Base-by-base conservation (phyloP, 2,888 invertebrate species). In the Mythimna impura region DNA sequence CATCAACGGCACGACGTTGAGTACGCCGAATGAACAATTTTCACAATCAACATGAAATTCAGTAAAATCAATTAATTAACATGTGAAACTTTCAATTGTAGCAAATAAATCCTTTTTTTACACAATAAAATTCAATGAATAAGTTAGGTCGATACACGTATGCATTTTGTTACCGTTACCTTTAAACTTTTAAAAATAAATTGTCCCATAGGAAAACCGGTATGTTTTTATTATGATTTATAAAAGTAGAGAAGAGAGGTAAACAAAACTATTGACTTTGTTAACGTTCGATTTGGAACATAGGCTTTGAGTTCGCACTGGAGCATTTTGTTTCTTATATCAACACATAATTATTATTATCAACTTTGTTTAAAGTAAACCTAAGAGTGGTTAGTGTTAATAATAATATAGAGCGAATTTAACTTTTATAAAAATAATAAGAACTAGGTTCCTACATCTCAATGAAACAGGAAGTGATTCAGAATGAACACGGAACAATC, bases 211-310 rank as follows among this genome's bases (percentile, higher is more conserved):
- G 61, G 58, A 50, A 58, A 54, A 14, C 54, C 25, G 14, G 17
- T 43, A 14, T 20, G 34, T 30, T 61, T 62, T 66, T 36, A 54
- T 52, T 63, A 66, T 77, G 57, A 66, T 58, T 6, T 71, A n/a
- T 20, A 47, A 30, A 3, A 30, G 30, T 30, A 3, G 30, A 30
- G 30, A 30, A 30, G 3, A 3, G 30, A 30, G 30, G 64, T 40
- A 72, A 78, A 64, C 52, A 78, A 47, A 40, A 71, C 63, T 60
- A 40, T 71, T 76, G 52, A 78, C 71, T 52, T 71, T 47, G 20
- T 58, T 30, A 70, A 52, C 50, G 8, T 34, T 17, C 17, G 40
- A 9, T 50, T 20, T 7, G 36, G 30, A 30, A 25, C 2, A 61
- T 55, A 57, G 40, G 34, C 34, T 63, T 52, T 57, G 12, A 34